Conservation (phyloP, 2,888 invertebrate genomes). For the Andricus quercusramuli region DNA sequence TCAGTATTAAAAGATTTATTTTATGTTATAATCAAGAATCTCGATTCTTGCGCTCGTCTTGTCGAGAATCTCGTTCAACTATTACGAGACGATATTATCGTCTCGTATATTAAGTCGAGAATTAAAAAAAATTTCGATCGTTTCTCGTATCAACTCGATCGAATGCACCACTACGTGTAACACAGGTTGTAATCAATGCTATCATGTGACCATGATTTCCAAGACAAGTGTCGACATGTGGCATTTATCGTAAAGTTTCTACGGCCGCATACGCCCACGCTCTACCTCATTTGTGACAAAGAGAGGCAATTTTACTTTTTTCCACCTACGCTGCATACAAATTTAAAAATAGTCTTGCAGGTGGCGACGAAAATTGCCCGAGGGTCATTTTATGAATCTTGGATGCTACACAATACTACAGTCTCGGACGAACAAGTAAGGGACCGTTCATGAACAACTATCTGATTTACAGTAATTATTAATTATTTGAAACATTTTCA, state of each 20-base stretch:
- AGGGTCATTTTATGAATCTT: not conserved
- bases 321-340: slow-evolving; percentile 64
- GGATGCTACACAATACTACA: not conserved
- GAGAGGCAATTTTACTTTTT: slow-evolving; percentile 56
- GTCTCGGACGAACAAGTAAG: not conserved
- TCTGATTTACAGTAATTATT: too few relatives aligned
- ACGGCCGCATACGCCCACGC: slow-evolving; percentile 51
- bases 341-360: slow-evolving; percentile 63
- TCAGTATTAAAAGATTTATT: too few relatives aligned
- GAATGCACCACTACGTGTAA: not conserved
- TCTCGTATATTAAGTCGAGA: too few relatives aligned
- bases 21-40: too few relatives aligned
- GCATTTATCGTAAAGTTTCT: not conserved
- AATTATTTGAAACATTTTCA: too few relatives aligned
- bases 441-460: too few relatives aligned
- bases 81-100: too few relatives aligned
- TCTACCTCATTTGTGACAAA: slow-evolving; percentile 59
- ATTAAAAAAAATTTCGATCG: too few relatives aligned
- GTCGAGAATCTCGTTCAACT: too few relatives aligned
- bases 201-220: not conserved
- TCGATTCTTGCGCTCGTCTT: too few relatives aligned
- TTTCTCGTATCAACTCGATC: too few relatives aligned
- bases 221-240: not conserved
- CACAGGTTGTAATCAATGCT: not conserved
- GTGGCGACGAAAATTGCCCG: slow-evolving; percentile 55